These are phyloP conservation scores for Serilophus lunatus DNA, from an alignment of 2,113 vertebrate species.

Conservation along the genomic window DNA sequence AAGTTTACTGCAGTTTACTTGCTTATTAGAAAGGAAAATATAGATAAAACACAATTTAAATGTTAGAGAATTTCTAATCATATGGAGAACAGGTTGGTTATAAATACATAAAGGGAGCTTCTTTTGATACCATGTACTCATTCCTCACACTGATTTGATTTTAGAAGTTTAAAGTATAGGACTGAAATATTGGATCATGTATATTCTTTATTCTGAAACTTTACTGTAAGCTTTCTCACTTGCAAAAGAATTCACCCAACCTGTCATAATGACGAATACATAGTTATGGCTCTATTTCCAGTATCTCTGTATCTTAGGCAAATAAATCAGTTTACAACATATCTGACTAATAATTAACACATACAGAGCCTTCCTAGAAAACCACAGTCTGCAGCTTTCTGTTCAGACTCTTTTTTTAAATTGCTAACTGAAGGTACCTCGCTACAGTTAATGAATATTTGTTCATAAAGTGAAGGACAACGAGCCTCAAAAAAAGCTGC, in stretches of 20 bases:
- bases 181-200: not conserved
- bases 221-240: not conserved
- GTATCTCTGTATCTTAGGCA: constrained; percentile 30
- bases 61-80: not conserved
- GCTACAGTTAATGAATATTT: not conserved
- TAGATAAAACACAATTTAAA: not conserved
- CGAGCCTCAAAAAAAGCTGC: not conserved
- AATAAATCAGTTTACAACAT: constrained; percentile 57
- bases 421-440: not conserved
- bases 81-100: not conserved
- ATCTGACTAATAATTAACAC: constrained; percentile 75
- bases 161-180: not conserved
- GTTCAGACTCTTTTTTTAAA: not conserved
- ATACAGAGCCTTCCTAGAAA: constrained; percentile 32
- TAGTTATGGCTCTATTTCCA: not conserved
- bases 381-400: constrained; percentile 8
- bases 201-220: not conserved
- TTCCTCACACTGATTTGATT: not conserved
- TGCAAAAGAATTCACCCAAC: not conserved
- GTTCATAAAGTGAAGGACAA: not conserved
- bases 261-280: not conserved
- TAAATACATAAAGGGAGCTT: not conserved
- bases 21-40: not conserved
- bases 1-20: not conserved
- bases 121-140: not conserved